Evolutionary conservation across 2,113 vertebrate genomes (phyloP).

Genomic region (Bagarius yarrelli): DNA sequence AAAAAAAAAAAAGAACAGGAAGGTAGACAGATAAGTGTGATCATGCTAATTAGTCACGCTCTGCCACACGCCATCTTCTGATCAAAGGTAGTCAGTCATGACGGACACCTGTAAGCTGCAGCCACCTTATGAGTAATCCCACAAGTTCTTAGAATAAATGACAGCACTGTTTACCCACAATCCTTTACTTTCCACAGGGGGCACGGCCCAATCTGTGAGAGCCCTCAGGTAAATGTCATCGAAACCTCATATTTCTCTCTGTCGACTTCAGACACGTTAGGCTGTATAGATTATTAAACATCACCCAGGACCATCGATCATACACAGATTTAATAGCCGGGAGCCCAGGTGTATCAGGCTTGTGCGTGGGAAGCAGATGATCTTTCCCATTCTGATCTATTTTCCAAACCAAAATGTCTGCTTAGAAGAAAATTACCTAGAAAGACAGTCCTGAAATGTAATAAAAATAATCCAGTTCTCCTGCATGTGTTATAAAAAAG

Average conservation of each 20-base stretch:
- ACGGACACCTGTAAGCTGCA: constrained; percentile 22
- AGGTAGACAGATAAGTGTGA: background rate
- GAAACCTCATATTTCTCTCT: constrained; percentile 54
- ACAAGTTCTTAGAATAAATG: constrained; percentile 67
- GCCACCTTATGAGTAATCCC: constrained; percentile 56
- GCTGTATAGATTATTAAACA: constrained; percentile 37
- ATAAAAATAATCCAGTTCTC: constrained; percentile 34
- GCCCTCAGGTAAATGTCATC: constrained; percentile 74
- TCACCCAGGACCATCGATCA: constrained; percentile 42
- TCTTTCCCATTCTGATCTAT: constrained; percentile 12
- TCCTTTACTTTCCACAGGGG: constrained; percentile 59
- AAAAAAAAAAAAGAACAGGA: background rate
- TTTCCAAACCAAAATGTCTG: background rate
- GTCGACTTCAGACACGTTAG: constrained; percentile 15
- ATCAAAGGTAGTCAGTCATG: constrained; percentile 29
- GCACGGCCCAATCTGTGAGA: constrained; percentile 63
- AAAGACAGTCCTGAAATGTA: constrained; percentile 13
- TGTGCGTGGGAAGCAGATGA: background rate
- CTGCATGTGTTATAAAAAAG: constrained; percentile 23
- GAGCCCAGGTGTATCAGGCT: background rate
- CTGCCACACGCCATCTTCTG: background rate
- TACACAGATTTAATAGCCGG: constrained; percentile 14
- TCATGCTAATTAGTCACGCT: constrained; percentile 2
- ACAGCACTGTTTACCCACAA: constrained; percentile 70
- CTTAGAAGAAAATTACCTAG: constrained; percentile 21